Evolutionary conservation across 2,888 invertebrate genomes (phyloP), one percentile per base, ranked within the genome.

Genomic region (Scaptomyza reducta): DNA sequence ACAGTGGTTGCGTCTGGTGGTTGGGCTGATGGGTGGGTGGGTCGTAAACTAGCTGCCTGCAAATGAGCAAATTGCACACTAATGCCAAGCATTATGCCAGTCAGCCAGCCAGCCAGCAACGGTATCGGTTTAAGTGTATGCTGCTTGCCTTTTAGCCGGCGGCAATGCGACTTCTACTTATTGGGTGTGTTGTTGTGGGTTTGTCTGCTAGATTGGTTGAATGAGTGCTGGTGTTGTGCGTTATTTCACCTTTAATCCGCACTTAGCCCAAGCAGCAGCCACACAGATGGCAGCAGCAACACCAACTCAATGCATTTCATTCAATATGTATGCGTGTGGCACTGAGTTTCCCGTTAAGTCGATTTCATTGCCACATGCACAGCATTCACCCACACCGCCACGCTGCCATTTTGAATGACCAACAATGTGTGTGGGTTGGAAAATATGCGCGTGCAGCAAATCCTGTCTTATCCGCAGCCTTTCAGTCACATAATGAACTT

Each of bases 51-150:
- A 68, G 75, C 76, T 84, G 85, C 56, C 87, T 77, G 81, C 70
- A 84, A 84, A 87, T 85, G 84, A 84, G 84, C 84, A 84, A 84
- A 84, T 84, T 84, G 88, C 79, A 84, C 79, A 88, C 84, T 84
- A 84, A 84, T 84, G 88, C 88, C 74, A 66, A 70, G 83, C 82
- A 83, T 82, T 87, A 82, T 73, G 70, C 80, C 55, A 64, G 35
- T 13, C 33, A 33, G 33, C 5, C 31, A 31, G 31, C 31, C 29
- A 31, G 33, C 79, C 50, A 60, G 67, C 58, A 51, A 40, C 60
- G 79, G 76, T 73, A 75, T 82, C 86, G 74, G 71, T 65, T 81
- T 72, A 74, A 73, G 70, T 73, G 69, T 73, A 1, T 16, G 35
- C 25, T 63, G 70, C 45, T 58, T 49, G 44, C 56, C 57, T 50